These are phyloP conservation scores for Helicoverpa assulta DNA, from an alignment of 2,888 invertebrate species.

Conservation along the genomic window DNA sequence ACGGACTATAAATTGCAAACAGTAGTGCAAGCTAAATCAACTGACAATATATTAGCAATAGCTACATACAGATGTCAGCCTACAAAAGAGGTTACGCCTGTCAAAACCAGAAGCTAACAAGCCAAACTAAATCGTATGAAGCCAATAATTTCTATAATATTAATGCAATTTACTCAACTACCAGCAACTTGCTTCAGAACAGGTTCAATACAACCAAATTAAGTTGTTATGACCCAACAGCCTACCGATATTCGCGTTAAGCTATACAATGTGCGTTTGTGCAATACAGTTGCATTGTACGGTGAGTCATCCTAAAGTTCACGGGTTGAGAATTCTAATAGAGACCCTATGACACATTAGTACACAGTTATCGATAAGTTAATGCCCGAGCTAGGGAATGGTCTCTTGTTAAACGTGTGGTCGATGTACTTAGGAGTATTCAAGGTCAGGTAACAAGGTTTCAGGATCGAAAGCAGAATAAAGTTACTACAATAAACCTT, in stretches of 20 bases:
- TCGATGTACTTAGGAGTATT: not conserved
- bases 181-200: conserved; percentile 12
- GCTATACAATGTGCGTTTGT: conserved; percentile 31
- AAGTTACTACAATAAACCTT: too few species aligned
- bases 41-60: not conserved
- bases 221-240: conserved; percentile 30
- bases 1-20: not conserved
- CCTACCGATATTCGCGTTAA: conserved; percentile 39
- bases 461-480: too few species aligned
- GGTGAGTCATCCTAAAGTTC: conserved; percentile 48
- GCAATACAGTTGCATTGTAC: conserved; percentile 41
- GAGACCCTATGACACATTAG: conserved; percentile 22
- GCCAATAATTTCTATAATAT: conserved; percentile 19
- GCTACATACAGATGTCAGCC: not conserved
- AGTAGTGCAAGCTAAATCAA: not conserved
- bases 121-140: conserved; percentile 3
- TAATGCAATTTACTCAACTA: conserved; percentile 14
- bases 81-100: not conserved
- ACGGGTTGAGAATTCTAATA: conserved; percentile 23
- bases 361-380: conserved; percentile 27
- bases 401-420: not conserved
- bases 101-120: conserved; percentile 6
- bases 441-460: not conserved
- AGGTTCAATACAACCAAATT: conserved; percentile 35
- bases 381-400: not conserved